A percentile compares a stretch with the other conserved stretches of the same genome.
Evolutionary conservation across 1,140 invertebrate species (phyloP).

Genomic region (Telenomus remus): DNA sequence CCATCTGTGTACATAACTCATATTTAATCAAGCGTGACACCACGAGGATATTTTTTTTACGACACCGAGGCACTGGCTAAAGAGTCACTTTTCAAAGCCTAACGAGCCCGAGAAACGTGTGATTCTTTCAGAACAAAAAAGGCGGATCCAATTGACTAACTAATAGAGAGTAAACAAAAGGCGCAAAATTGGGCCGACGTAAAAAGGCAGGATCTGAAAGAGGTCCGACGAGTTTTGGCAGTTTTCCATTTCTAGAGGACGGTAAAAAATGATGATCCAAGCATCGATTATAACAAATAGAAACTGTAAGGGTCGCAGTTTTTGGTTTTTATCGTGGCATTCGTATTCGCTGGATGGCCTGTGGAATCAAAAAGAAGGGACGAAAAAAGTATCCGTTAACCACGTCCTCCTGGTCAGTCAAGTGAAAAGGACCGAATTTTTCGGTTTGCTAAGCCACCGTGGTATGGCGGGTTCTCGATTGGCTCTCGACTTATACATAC

Average conservation of each 20-base stretch:
- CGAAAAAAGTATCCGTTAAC: constrained; percentile 44
- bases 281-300: too few species aligned
- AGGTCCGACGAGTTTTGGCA: too few species aligned
- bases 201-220: too few species aligned
- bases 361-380: constrained; percentile 15
- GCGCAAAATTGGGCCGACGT: neutral
- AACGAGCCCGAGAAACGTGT: constrained; percentile 13
- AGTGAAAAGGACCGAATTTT: constrained; percentile 52
- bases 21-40: constrained; percentile 46
- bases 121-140: neutral
- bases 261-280: too few species aligned
- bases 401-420: constrained; percentile 47
- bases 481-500: constrained; percentile 46
- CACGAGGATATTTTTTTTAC: constrained; percentile 15
- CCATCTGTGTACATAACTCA: constrained; percentile 50
- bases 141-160: neutral
- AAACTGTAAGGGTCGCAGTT: neutral
- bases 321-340: constrained; percentile 31
- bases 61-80: neutral
- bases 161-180: neutral
- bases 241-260: too few species aligned
- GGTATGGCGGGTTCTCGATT: constrained; percentile 39
- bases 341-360: constrained; percentile 48
- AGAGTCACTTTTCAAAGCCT: constrained; percentile 10
- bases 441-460: constrained; percentile 33